Evolutionary conservation across 2,797 vertebrate species (phyloP).

Genomic region (Sebastes flavidus): DNA sequence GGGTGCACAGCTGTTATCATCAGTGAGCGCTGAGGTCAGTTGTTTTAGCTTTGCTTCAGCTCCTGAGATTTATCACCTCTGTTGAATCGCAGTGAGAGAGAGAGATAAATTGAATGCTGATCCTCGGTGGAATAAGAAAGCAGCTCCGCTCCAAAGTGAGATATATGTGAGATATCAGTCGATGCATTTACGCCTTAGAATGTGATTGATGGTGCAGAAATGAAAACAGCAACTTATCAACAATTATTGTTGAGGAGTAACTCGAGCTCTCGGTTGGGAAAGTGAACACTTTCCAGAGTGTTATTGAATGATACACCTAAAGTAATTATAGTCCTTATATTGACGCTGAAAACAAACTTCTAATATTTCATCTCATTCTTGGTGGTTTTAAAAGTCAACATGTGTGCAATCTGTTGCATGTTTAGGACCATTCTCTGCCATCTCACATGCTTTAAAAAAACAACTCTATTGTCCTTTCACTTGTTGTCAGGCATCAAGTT

Average conservation of each 20-base stretch:
- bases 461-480: background rate
- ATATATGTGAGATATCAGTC: slow-evolving; percentile 58
- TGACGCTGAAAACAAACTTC: background rate
- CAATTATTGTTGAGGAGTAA: slow-evolving; percentile 24
- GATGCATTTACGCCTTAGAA: slow-evolving; percentile 16
- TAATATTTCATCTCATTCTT: background rate
- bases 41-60: slow-evolving; percentile 61
- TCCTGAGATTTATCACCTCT: slow-evolving; percentile 65
- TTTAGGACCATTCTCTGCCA: background rate
- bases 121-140: slow-evolving; percentile 60
- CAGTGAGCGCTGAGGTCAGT: slow-evolving; percentile 63
- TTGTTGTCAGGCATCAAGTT: slow-evolving; percentile 2
- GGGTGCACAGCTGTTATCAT: slow-evolving; percentile 52
- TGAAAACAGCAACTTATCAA: slow-evolving; percentile 54
- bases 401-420: background rate
- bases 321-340: background rate
- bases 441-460: background rate
- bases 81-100: slow-evolving; percentile 29
- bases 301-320: background rate
- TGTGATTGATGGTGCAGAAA: slow-evolving; percentile 49
- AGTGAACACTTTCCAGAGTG: background rate
- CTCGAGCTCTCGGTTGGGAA: background rate
- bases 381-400: background rate
- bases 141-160: slow-evolving; percentile 51
- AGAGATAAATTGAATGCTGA: slow-evolving; percentile 61